Evolutionary conservation across 2,888 invertebrate species (phyloP).

Genomic region (Rosalia funebris): DNA sequence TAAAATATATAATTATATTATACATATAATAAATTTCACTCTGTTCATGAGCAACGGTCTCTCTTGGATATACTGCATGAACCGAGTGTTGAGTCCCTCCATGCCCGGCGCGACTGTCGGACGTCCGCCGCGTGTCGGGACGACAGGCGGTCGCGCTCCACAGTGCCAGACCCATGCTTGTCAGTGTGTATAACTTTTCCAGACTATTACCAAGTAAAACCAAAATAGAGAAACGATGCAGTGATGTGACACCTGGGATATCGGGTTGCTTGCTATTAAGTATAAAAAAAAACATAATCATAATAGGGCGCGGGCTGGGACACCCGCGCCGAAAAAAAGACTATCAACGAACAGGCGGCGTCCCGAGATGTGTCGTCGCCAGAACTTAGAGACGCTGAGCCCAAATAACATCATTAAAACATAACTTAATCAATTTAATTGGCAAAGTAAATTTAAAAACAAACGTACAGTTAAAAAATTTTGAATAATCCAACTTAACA

Average conservation of each 20-base stretch:
- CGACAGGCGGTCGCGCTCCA: conserved; percentile 44
- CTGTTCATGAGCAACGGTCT: conserved; percentile 59
- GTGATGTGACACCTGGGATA: conserved; percentile 59
- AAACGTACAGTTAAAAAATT: conserved; percentile 58
- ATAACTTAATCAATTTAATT: conserved; percentile 63
- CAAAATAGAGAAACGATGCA: conserved; percentile 50
- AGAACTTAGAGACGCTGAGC: conserved; percentile 59
- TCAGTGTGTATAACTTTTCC: conserved; percentile 43
- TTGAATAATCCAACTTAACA: conserved; percentile 60
- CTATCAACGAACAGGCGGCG: conserved; percentile 53
- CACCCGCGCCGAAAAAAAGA: conserved; percentile 42
- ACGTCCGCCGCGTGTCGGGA: conserved; percentile 36
- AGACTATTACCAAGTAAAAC: conserved; percentile 44
- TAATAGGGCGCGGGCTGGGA: conserved; percentile 45
- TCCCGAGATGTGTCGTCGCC: conserved; percentile 59
- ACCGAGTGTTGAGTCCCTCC: conserved; percentile 58
- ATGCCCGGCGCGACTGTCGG: conserved; percentile 52
- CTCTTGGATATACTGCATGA: conserved; percentile 51
- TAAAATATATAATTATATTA: conserved; percentile 78
- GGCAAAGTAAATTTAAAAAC: conserved; percentile 51
- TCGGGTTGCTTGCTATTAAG: conserved; percentile 53
- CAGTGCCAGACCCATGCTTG: conserved; percentile 60
- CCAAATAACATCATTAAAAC: conserved; percentile 54
- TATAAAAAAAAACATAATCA: conserved; percentile 57
- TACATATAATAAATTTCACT: conserved; percentile 62